phyloP scores from a whole-genome alignment of 2,113 vertebrate genomes.

The Prietella phreatophila region DNA sequence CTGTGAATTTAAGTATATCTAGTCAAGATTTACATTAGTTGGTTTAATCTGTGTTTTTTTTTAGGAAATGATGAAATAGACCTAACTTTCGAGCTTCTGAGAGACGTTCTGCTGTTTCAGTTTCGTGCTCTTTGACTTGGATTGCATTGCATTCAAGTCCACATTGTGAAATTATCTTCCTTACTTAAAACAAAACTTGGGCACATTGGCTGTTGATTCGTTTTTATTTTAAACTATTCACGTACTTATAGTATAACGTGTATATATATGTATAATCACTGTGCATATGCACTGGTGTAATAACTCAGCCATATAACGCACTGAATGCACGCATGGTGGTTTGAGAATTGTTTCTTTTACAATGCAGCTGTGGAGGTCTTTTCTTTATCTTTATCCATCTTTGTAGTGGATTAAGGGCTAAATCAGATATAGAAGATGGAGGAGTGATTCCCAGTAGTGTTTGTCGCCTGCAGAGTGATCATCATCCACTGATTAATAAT shows the following conservation, averaged over 20 bases:
- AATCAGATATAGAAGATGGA: background rate
- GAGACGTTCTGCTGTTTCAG: background rate
- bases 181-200: background rate
- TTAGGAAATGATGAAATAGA: background rate
- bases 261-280: background rate
- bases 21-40: background rate
- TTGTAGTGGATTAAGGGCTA: background rate
- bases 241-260: background rate
- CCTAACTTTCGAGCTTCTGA: no score
- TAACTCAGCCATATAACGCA: background rate
- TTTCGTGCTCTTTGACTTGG: background rate
- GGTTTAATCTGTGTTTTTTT: background rate
- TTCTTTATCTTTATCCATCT: background rate
- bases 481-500: background rate
- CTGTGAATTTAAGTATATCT: background rate
- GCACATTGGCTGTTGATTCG: background rate
- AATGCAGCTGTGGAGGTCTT: background rate
- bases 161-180: background rate
- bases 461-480: background rate
- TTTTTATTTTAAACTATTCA: background rate
- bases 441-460: background rate
- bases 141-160: background rate
- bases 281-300: background rate
- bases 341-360: background rate
- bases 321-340: background rate